Percentiles rank a stretch among this genome's conserved stretches.
These are phyloP conservation scores for Agapostemon virescens DNA, from an alignment of 2,888 invertebrate genomes.

Conservation along the genomic window DNA sequence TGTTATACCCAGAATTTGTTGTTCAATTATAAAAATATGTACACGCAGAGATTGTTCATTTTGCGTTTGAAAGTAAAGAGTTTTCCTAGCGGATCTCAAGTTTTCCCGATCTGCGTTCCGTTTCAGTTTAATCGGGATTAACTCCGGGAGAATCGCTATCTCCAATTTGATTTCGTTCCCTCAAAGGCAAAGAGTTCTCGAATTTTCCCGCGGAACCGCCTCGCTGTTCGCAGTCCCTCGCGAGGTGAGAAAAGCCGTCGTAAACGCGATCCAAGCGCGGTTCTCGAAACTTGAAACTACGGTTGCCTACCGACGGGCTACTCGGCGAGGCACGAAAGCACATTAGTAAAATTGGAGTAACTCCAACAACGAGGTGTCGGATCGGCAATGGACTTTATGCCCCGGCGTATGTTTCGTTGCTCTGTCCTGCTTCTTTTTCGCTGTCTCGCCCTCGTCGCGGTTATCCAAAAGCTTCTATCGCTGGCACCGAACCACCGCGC, in stretches of 20 bases:
- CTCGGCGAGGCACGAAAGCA: slow-evolving; percentile 60
- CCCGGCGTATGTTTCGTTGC: slow-evolving; percentile 37
- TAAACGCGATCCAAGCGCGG: slow-evolving; percentile 56
- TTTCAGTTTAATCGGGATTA: neutral
- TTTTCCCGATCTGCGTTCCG: neutral
- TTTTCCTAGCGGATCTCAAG: neutral
- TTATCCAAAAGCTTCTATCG: slow-evolving; percentile 13
- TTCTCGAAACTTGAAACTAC: slow-evolving; percentile 61
- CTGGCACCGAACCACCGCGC: neutral
- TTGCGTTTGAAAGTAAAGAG: neutral
- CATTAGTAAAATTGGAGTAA: slow-evolving; percentile 78
- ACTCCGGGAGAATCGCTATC: neutral
- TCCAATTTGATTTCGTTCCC: neutral
- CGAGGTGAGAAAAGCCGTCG: slow-evolving; percentile 50
- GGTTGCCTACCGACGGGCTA: slow-evolving; percentile 2
- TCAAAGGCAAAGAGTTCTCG: slow-evolving; percentile 37
- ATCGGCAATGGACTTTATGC: slow-evolving; percentile 61
- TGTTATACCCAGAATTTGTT: neutral
- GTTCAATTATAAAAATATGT: neutral
- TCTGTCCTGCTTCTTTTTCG: neutral
- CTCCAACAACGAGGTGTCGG: slow-evolving; percentile 73
- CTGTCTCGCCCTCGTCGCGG: neutral
- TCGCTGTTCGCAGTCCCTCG: slow-evolving; percentile 7
- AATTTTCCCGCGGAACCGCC: slow-evolving; percentile 39
- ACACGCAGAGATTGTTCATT: neutral